phyloP scores from a whole-genome alignment of 2,113 vertebrate species.

The Lagopus leucura region DNA sequence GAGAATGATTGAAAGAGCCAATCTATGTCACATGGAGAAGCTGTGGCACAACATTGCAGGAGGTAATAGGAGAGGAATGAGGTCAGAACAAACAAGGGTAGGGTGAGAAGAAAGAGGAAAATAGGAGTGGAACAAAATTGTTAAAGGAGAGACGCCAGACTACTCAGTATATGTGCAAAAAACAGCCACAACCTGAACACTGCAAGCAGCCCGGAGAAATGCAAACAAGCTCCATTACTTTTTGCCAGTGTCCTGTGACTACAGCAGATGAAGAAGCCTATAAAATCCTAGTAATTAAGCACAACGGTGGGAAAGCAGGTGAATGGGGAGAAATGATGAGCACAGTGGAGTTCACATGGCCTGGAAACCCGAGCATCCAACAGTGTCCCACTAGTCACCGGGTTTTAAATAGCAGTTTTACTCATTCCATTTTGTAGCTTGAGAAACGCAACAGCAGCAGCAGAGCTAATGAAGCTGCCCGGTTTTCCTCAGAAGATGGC shows the following conservation, averaged over 20 bases:
- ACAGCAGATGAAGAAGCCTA: not conserved
- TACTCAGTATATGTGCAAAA: not conserved
- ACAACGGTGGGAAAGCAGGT: not conserved
- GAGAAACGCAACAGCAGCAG: not conserved
- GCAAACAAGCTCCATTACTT: not conserved
- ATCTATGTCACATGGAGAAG: conserved; percentile 72
- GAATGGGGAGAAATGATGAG: not conserved
- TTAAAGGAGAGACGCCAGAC: not conserved
- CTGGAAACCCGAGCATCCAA: not conserved
- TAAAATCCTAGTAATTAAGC: not conserved
- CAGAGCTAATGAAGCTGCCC: rapidly evolving
- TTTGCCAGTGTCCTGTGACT: not conserved
- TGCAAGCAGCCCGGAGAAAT: not conserved
- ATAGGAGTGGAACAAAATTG: conserved; percentile 36
- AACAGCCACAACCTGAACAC: not conserved
- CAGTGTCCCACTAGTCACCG: not conserved
- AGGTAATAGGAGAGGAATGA: conserved; percentile 66
- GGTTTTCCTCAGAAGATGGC: rapidly evolving
- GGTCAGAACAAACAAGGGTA: conserved; percentile 67
- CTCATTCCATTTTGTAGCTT: not conserved
- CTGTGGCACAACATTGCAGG: conserved; percentile 53
- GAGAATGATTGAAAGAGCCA: conserved; percentile 64
- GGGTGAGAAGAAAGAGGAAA: conserved; percentile 18
- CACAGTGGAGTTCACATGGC: not conserved
- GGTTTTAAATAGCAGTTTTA: conserved; percentile 8